Conservation (phyloP, 2,113 vertebrate genomes). For the Oryzias celebensis region DNA sequence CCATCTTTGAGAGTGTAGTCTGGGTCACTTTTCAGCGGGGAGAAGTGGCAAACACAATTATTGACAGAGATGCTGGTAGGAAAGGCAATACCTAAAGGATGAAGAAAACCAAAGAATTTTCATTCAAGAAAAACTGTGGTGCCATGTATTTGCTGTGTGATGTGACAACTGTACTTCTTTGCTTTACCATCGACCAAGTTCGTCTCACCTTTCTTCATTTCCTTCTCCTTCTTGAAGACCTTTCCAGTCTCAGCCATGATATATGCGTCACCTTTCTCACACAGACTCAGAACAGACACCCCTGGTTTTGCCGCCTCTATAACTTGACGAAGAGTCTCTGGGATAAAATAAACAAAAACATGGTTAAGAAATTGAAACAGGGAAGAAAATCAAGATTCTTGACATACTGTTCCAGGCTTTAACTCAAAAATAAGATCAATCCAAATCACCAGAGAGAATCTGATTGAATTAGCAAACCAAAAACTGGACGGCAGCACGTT, state of each 20-base stretch:
- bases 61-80: constrained; percentile 97
- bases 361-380: neutral
- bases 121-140: constrained; percentile 46
- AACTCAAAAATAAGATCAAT: no score
- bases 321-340: constrained; percentile 86
- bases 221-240: constrained; percentile 97
- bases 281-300: constrained; percentile 86
- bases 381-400: no score
- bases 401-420: no score
- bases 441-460: no score
- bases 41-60: constrained; percentile 98
- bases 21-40: constrained; percentile 96
- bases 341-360: neutral
- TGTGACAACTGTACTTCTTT: neutral
- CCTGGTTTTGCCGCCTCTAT: constrained; percentile 83
- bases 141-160: constrained; percentile 4
- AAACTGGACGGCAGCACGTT: no score
- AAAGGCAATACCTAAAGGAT: constrained; percentile 89
- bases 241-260: constrained; percentile 92
- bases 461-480: no score
- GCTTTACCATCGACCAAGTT: neutral
- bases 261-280: constrained; percentile 88
- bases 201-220: constrained; percentile 93
- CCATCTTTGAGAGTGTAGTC: constrained; percentile 93
- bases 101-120: constrained; percentile 62